Evolutionary conservation across 2,113 vertebrate genomes (phyloP), one percentile per base, ranked within the genome.

Genomic region (Aix galericulata): DNA sequence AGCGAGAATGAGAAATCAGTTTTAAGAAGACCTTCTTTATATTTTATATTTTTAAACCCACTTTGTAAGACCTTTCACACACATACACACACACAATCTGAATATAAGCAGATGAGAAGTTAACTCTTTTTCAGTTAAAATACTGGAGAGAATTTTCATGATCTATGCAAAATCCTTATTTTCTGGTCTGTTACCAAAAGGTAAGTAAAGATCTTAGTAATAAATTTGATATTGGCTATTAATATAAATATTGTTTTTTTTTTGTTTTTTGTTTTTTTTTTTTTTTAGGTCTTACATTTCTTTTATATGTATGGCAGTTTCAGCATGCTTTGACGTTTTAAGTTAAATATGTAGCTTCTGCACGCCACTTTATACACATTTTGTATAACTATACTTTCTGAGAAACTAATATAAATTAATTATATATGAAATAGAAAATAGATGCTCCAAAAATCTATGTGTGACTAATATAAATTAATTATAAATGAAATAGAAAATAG

Each of bases 301-400:
- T 52, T 91, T 77, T 58, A 8, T 17, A 32, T 60, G 58, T 22
- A 53, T 29, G 40, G 3, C 5, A 15, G 38, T 2, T 42, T 79
- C 34, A 68, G 1, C 2, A 26, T 38, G 36, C 13, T 73, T 80
- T 62, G 21, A 1, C 27, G 31, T 72, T 84, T 84, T 17, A 72
- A 76, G 6, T 40, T 55, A 36, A 92, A 90, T 84, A 27, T 22
- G 63, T 3, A 8, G 5, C 9, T 88, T 71, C 31, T 87, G 3
- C 13, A 17, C 59, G 26, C 1, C 3, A 60, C 2, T 82, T 89
- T 34, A 44, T 17, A 21, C 0, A 53, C 7, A 88, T 0, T 29
- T 76, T 23, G 23, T 25, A 52, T 13, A 25, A 25, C 12, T 26
- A 25, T 25, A 31, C 14, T 62, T 80, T 84, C 62, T 38, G 2